Percentiles rank a stretch among this genome's conserved stretches.
These are phyloP conservation scores for Galagoides demidoff DNA, from an alignment of 2,797 vertebrate genomes.

Conservation along the genomic window DNA sequence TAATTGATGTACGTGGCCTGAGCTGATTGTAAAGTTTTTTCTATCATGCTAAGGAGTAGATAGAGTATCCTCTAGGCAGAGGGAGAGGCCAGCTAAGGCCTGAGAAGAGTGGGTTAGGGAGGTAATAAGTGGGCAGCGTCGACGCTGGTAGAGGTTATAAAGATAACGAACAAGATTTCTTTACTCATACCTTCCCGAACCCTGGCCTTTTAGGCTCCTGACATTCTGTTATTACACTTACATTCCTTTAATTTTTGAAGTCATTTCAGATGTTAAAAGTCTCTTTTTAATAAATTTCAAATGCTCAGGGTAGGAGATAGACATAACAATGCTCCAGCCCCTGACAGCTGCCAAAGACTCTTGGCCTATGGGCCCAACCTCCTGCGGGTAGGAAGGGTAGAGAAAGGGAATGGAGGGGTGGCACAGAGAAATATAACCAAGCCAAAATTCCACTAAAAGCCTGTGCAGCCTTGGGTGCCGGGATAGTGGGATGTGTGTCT, in stretches of 20 bases:
- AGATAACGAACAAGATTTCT: neutral
- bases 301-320: neutral
- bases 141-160: no score
- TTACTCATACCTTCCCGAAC: neutral
- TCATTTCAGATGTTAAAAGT: neutral
- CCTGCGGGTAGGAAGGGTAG: neutral
- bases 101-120: no score
- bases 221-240: no score
- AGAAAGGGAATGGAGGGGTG: fast-evolving
- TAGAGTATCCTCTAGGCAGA: neutral
- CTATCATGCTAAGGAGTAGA: neutral
- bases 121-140: neutral
- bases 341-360: neutral
- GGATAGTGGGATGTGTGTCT: neutral
- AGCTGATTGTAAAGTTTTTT: neutral
- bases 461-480: fast-evolving
- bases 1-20: neutral
- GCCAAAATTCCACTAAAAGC: neutral
- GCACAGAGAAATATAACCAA: neutral
- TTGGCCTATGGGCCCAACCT: fast-evolving
- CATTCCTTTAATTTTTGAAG: neutral
- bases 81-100: neutral
- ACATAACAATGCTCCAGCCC: neutral
- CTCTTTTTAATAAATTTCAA: conserved; percentile 16
- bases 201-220: neutral